Evolutionary conservation across 2,888 invertebrate genomes (phyloP).

Genomic region (Lasioglossum villosulum): DNA sequence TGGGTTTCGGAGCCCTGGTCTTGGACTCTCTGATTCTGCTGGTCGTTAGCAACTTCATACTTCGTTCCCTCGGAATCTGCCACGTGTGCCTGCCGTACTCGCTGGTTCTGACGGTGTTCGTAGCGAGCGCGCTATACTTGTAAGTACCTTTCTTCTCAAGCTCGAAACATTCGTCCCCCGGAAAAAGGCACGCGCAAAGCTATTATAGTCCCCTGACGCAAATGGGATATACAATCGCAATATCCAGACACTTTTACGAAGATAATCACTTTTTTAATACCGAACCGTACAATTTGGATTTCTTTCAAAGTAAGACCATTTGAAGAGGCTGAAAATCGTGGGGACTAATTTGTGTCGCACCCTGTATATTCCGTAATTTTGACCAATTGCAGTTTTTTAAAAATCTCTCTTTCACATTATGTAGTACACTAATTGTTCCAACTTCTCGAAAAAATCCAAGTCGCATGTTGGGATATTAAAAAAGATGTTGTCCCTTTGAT

Average conservation of each 20-base stretch:
- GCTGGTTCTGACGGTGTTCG: constrained; percentile 75
- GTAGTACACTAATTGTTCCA: too few relatives aligned
- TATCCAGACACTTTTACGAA: too few relatives aligned
- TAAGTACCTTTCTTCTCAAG: constrained; percentile 63
- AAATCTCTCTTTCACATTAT: too few relatives aligned
- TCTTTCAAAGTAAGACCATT: too few relatives aligned
- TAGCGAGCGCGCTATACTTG: constrained; percentile 74
- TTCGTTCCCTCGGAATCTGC: constrained; percentile 75
- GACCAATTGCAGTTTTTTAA: too few relatives aligned
- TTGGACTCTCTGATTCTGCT: constrained; percentile 76
- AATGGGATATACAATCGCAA: neutral
- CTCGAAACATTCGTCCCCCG: neutral
- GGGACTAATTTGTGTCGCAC: too few relatives aligned
- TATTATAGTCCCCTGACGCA: neutral
- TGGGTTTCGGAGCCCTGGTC: constrained; percentile 74
- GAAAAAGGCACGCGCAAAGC: neutral
- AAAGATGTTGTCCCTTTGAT: neutral
- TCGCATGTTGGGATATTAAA: neutral
- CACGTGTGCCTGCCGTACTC: constrained; percentile 78
- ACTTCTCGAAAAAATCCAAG: too few relatives aligned
- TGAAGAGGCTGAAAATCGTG: too few relatives aligned
- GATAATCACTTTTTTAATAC: too few relatives aligned
- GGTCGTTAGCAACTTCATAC: constrained; percentile 70
- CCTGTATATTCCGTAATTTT: too few relatives aligned
- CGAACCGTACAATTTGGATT: too few relatives aligned